Evolutionary conservation across 2,113 vertebrate species (phyloP), one percentile per base, ranked within the genome.

Genomic region (Camelus bactrianus): DNA sequence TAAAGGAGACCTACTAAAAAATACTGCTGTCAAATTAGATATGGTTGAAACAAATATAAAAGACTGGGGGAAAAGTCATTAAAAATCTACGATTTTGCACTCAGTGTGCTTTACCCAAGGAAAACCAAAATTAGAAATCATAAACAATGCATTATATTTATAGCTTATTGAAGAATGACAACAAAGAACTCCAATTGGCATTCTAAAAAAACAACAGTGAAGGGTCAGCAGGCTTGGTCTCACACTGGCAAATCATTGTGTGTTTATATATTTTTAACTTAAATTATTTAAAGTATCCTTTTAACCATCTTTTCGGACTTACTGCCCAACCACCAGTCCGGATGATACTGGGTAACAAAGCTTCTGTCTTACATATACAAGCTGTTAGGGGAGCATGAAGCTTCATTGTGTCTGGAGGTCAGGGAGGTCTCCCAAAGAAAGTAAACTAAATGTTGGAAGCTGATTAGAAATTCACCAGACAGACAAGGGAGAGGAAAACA

Each of bases 81-180:
- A 67, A 89, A 94, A 72, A 91, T 22, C 50, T 67, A 79, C 0
- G 20, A 94, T 54, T 93, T n/a, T 85, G 46, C 6, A 86, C 60
- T 92, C 52, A 95, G 13, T 75, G 14, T 64, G 24, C 73, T 96
- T 96, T 93, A 83, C 64, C 79, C 28, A 89, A 69, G 28, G 20
- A 94, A 95, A 91, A 86, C n/a, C 64, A 93, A 92, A 96, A 80
- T 35, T 67, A 94, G 86, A 92, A 84, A 91, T 95, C 76, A 83
- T 56, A 87, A 95, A 70, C 52, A 85, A 94, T 69, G 79, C 22
- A 64, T 70, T 79, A 22, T 60, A 90, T 91, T 9, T 93, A 58
- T 72, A 80, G 19, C 0, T 92, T 92, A 70, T 58, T 94, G 38
- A 91, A 85, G 81, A 95, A 72, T 35, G 69, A 76, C 20, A 94